Conservation (phyloP, 2,113 vertebrate species). For the Trogon surrucura region DNA sequence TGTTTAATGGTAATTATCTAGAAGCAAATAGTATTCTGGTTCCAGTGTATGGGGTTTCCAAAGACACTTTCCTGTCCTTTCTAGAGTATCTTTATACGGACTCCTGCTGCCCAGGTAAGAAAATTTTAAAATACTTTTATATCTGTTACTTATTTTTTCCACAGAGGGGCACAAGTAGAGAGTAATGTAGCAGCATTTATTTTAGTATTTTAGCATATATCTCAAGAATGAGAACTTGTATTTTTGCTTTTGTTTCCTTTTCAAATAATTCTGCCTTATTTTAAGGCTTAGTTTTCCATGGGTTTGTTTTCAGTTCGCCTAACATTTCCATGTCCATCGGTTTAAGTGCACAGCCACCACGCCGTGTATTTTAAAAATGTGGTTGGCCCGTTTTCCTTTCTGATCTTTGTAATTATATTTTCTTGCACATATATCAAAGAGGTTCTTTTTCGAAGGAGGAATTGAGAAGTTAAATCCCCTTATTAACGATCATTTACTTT, state of each 20-base stretch:
- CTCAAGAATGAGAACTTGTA: background rate
- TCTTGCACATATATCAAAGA: background rate
- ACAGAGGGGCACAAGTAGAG: background rate
- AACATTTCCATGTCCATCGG: background rate
- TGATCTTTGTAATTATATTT: background rate
- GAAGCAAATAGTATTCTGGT: slow-evolving; percentile 91
- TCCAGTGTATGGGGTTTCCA: slow-evolving; percentile 93
- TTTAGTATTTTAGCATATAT: background rate
- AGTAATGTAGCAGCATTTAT: background rate
- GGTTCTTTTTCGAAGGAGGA: background rate
- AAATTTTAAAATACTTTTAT: background rate
- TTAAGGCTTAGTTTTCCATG: background rate
- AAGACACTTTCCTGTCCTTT: slow-evolving; percentile 95
- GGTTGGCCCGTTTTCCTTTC: rapidly evolving
- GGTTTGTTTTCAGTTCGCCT: background rate
- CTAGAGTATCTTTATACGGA: slow-evolving; percentile 97
- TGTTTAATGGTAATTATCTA: slow-evolving; percentile 96
- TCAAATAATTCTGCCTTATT: background rate
- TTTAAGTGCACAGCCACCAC: rapidly evolving
- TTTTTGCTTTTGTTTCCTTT: background rate
- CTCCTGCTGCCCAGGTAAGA: slow-evolving; percentile 93
- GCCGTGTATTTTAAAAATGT: background rate
- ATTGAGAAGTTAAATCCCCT: background rate
- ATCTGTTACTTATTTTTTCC: background rate
- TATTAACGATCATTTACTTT: background rate